These are phyloP conservation scores for Periophthalmus magnuspinnatus DNA, from an alignment of 2,797 vertebrate genomes.

Conservation along the genomic window DNA sequence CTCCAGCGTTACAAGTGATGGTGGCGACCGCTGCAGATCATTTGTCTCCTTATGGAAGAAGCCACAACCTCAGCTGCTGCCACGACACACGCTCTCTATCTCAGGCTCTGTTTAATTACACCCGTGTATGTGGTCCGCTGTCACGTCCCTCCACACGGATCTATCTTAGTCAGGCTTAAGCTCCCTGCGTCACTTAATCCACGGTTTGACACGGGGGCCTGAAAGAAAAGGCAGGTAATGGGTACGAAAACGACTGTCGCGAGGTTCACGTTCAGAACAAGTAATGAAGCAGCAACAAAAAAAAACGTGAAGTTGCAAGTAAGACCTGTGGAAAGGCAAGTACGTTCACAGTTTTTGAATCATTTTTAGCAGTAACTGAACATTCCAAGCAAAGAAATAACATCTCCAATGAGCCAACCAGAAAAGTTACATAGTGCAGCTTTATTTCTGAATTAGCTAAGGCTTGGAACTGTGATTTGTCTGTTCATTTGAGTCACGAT, in stretches of 20 bases:
- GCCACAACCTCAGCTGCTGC: constrained; percentile 56
- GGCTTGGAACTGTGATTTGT: no score
- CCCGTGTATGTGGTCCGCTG: constrained; percentile 62
- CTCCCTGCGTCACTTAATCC: constrained; percentile 65
- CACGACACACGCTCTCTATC: constrained; percentile 67
- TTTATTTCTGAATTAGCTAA: no score
- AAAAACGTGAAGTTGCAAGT: not conserved
- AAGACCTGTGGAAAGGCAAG: no score
- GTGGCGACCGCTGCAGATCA: constrained; percentile 62
- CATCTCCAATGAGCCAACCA: no score
- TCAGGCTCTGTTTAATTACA: constrained; percentile 71
- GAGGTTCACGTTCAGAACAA: not conserved
- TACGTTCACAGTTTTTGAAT: no score
- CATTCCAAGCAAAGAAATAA: no score
- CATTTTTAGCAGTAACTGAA: no score
- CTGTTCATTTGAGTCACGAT: no score
- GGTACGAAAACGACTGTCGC: constrained; percentile 51
- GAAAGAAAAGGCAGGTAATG: constrained; percentile 63
- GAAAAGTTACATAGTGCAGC: no score
- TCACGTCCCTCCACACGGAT: constrained; percentile 59
- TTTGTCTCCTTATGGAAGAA: constrained; percentile 68
- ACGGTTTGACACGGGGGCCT: constrained; percentile 59
- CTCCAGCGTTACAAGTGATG: constrained; percentile 62
- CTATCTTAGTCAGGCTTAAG: constrained; percentile 60
- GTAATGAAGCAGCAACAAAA: not conserved